Base-by-base conservation (phyloP, 2,888 invertebrate genomes). In the Andrena dorsata region DNA sequence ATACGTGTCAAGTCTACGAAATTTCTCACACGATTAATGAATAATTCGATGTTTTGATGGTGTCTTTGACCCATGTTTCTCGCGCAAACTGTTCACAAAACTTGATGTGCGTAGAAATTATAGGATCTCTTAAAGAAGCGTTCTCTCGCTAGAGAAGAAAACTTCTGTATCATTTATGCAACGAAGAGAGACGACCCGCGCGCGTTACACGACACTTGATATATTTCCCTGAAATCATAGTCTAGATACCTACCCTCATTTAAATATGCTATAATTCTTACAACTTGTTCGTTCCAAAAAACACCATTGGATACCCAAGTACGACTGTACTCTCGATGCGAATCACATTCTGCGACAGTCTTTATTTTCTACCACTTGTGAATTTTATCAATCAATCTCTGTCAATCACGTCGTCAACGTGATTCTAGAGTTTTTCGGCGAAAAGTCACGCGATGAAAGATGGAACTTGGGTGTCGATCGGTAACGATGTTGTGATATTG, bases 401-500 rank as follows among this genome's bases (percentile, higher is more conserved):
- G 41, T 41, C 16, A 41, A 41, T 41, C 41, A 1, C 16, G 5
- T 35, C 26, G 23, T 1, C 1, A 32, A 41, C 68, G 4, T 30
- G 23, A 63, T 49, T 16, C 28, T n/a, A n/a, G 28, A 60, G 23
- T 51, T 64, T 41, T 6, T 28, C 4, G n/a, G 23, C 2, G 10
- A 32, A 20, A 26, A 47, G 20, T 65, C n/a, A 16, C 23, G 84
- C 86, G 78, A 56, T 1, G 20, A 51, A 51, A 20, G 41, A 41
- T 16, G 41, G 0, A 81, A 86, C 78, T 84, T 90, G 87, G 87
- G 87, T 72, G 85, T 90, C 89, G 87, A 89, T 88, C 88, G 89
- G 89, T 90, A 35, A 63, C 10, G 90, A 89, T 90, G 89, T 92
- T 92, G 92, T 92, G 92, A 92, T 92, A 92, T 90, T 91, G 88